Percentiles rank a stretch among this genome's conserved stretches.
Conservation (phyloP, 2,113 vertebrate species). For the Gobiocypris rarus region DNA sequence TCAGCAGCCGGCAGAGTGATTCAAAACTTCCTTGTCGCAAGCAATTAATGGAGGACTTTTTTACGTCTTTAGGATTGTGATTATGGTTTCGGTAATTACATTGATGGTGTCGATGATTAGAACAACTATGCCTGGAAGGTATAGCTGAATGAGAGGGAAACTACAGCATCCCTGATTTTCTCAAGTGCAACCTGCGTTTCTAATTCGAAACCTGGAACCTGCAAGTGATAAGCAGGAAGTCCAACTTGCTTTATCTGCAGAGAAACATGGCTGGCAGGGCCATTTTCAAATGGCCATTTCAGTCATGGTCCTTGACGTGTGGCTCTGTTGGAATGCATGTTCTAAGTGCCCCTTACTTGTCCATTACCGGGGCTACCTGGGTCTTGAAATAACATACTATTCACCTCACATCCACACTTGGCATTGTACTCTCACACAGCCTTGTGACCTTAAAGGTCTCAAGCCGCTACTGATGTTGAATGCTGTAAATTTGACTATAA, state of each 20-base stretch:
- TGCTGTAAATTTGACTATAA: conserved; percentile 48
- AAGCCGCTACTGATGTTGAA: conserved; percentile 40
- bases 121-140: conserved; percentile 67
- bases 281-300: conserved; percentile 11
- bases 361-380: conserved; percentile 14
- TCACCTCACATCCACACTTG: conserved; percentile 14
- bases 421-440: conserved; percentile 40
- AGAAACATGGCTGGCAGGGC: neutral
- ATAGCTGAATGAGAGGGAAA: conserved; percentile 63
- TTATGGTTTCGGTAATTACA: conserved; percentile 70
- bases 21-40: conserved; percentile 63
- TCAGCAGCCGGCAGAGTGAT: conserved; percentile 51
- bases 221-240: neutral
- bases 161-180: conserved; percentile 34
- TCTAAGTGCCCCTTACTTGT: neutral
- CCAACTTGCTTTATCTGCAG: neutral
- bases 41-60: conserved; percentile 68
- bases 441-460: conserved; percentile 49
- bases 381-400: conserved; percentile 22
- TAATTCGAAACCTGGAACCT: neutral
- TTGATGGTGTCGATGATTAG: conserved; percentile 70
- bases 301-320: conserved; percentile 9
- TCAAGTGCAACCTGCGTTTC: neutral
- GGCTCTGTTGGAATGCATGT: conserved; percentile 10
- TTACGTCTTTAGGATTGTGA: conserved; percentile 72